phyloP scores from a whole-genome alignment of 2,113 vertebrate genomes.

The Periophthalmodon schlosseri region DNA sequence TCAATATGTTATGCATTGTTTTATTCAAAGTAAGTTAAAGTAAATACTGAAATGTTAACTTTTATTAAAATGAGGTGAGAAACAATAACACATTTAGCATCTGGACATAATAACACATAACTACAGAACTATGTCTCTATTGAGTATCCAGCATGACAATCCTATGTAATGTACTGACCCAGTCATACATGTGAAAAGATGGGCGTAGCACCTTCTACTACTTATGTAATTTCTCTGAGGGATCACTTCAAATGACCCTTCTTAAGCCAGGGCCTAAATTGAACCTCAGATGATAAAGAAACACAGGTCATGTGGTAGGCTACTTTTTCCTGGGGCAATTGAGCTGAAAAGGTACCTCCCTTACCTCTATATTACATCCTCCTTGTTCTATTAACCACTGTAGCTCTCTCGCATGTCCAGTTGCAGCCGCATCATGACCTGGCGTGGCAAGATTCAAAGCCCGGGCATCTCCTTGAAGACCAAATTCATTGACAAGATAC shows the following conservation, averaged over 20 bases:
- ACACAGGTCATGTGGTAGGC: constrained; percentile 15
- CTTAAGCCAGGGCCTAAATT: constrained; percentile 18
- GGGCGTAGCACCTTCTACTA: constrained; percentile 35
- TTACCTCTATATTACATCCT: constrained; percentile 76
- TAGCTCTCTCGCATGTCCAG: constrained; percentile 75
- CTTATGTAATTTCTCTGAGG: constrained; percentile 34
- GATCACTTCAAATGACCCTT: constrained; percentile 28
- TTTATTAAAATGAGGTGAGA: constrained; percentile 18
- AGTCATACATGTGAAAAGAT: constrained; percentile 37
- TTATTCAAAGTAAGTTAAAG: neutral
- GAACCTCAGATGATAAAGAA: neutral
- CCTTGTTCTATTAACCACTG: constrained; percentile 70
- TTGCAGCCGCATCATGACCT: constrained; percentile 81
- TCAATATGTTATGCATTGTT: too few relatives aligned
- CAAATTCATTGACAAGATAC: constrained; percentile 76
- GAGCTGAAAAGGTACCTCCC: constrained; percentile 22
- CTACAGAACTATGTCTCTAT: constrained; percentile 44
- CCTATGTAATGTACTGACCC: constrained; percentile 57
- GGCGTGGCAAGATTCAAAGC: constrained; percentile 84
- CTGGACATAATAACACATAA: constrained; percentile 62
- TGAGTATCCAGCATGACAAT: constrained; percentile 44
- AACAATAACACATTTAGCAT: constrained; percentile 44
- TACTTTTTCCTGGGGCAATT: constrained; percentile 5
- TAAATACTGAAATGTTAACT: neutral
- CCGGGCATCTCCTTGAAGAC: constrained; percentile 69